Evolutionary conservation across 2,113 vertebrate genomes (phyloP).

Genomic region (Pyrgilauda ruficollis): DNA sequence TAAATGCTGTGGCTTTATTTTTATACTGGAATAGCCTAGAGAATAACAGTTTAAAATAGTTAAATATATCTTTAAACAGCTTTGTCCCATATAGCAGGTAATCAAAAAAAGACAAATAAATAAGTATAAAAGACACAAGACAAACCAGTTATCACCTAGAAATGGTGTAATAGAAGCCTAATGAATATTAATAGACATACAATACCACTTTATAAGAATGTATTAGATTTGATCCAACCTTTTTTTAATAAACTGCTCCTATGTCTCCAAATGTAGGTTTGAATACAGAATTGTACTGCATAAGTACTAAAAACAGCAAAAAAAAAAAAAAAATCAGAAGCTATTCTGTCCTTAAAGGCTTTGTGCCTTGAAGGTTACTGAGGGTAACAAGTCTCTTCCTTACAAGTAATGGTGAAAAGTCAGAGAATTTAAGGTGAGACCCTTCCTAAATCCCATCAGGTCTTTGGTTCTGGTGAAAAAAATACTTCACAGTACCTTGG

Average conservation of each 20-base stretch:
- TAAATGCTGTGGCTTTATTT: neutral
- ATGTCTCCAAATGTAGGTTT: neutral
- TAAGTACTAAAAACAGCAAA: neutral
- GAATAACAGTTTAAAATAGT: neutral
- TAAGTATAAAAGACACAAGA: neutral
- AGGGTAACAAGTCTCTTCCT: neutral
- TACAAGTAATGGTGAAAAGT: neutral
- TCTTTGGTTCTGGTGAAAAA: neutral
- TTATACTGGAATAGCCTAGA: neutral
- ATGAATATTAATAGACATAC: neutral
- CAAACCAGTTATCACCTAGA: neutral
- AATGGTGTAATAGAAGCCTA: neutral
- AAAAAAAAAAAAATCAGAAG: neutral
- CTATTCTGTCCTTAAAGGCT: neutral
- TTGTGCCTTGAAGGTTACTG: neutral
- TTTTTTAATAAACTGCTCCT: neutral
- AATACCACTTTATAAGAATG: neutral
- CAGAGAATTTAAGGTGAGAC: neutral
- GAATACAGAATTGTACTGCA: neutral
- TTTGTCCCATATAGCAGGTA: neutral
- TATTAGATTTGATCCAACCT: neutral
- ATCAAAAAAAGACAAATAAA: neutral
- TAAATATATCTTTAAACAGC: neutral
- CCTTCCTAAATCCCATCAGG: neutral
- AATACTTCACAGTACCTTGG: constrained; percentile 79